Percentiles rank a stretch among this genome's conserved stretches.
Evolutionary conservation across 2,888 invertebrate species (phyloP).

Genomic region (Clepsis dumicolana): DNA sequence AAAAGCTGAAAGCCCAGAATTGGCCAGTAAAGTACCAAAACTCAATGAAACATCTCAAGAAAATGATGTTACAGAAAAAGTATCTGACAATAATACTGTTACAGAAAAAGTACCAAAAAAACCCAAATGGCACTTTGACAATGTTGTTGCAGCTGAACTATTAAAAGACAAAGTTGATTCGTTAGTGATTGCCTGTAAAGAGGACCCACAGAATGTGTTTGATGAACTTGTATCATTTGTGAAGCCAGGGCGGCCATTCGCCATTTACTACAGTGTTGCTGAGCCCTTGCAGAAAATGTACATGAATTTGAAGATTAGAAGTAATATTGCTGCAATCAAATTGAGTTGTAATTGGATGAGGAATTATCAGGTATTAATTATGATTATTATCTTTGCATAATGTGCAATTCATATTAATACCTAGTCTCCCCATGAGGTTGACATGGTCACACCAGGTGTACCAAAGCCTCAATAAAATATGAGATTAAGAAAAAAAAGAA

Average conservation of each 20-base stretch:
- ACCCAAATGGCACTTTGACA: constrained; percentile 90
- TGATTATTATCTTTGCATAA: not conserved
- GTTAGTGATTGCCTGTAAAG: constrained; percentile 92
- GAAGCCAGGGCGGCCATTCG: constrained; percentile 93
- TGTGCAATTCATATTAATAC: not conserved
- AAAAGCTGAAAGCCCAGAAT: constrained; percentile 49
- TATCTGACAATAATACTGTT: constrained; percentile 36
- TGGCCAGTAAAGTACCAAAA: constrained; percentile 64
- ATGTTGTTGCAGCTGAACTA: constrained; percentile 88
- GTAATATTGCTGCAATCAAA: constrained; percentile 91
- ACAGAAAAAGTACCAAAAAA: constrained; percentile 71
- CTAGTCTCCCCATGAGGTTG: too few species aligned
- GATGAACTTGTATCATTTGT: constrained; percentile 91
- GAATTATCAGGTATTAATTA: constrained; percentile 90
- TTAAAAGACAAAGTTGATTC: constrained; percentile 90
- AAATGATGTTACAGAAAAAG: constrained; percentile 27
- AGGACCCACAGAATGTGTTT: constrained; percentile 94
- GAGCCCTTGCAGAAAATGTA: constrained; percentile 96
- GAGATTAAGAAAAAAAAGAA: too few species aligned
- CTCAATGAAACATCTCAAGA: constrained; percentile 47
- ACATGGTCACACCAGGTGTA: too few species aligned
- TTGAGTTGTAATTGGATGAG: constrained; percentile 95
- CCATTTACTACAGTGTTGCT: constrained; percentile 92
- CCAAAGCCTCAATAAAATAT: too few species aligned
- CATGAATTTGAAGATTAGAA: constrained; percentile 90